Evolutionary conservation across 2,113 vertebrate species (phyloP), one percentile per base, ranked within the genome.

Genomic region (Mastomys coucha): DNA sequence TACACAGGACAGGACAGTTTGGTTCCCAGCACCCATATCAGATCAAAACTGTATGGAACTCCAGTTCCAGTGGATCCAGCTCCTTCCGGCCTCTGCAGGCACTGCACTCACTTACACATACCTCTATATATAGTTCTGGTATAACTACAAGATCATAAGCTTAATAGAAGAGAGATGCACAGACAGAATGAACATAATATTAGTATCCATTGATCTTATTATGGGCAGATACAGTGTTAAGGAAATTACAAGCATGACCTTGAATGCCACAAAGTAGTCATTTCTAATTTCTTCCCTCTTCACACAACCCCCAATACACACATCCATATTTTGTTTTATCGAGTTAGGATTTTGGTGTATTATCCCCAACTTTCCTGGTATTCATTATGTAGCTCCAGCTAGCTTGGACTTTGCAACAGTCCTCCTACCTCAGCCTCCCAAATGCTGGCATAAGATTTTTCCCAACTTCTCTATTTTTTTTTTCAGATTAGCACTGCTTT

Each of bases 141-240:
- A 22, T 85, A 80, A 80, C 5, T 53, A 16, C 28, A 94, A 89
- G 72, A 80, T 94, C 75, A 77, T 90, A 70, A 49, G 88, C 51
- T 85, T 93, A 69, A 33, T 84, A 91, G 81, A 13, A 56, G 39
- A 96, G 80, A 94, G 60, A 87, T 91, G n/a, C 13, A n/a, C 33
- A 94, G 49, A 88, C 81, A 94, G 28, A 28, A 82, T 56, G 94
- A 89, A 78, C 65, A 90, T 89, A 94, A 73, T 93, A 88, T 75
- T 56, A 82, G 84, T 58, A 87, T 65, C 82, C n/a, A 65, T 53
- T 89, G 82, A 95, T 14, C 10, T 84, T 91, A 60, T 89, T 87
- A 70, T 89, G 63, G 45, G 58, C 51, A 92, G 53, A 33, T 58
- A 93, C 53, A 80, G 14, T 91, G 56, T 96, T 91, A 89, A 97